Evolutionary conservation across 1,140 invertebrate species (phyloP).

Genomic region (Drosophila cardini): DNA sequence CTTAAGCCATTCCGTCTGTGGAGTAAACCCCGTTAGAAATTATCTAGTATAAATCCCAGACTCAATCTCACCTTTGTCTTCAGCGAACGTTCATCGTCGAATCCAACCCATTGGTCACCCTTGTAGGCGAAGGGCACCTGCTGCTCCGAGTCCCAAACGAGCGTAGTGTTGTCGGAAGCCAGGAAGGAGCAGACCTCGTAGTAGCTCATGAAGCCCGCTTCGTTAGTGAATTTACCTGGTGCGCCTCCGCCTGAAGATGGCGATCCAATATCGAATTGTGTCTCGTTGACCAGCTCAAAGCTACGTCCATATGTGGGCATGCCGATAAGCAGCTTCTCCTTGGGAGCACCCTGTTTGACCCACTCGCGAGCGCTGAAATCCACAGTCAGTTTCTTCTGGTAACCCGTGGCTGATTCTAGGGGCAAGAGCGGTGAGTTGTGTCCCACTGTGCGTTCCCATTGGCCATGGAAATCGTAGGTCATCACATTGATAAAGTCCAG

Average conservation of each 20-base stretch:
- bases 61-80: constrained; percentile 92
- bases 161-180: constrained; percentile 94
- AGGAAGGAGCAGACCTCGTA: constrained; percentile 98
- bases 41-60: neutral
- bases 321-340: constrained; percentile 97
- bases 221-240: constrained; percentile 93
- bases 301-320: constrained; percentile 97
- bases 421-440: constrained; percentile 96
- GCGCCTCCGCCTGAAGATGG: constrained; percentile 93
- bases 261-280: constrained; percentile 96
- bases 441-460: constrained; percentile 96
- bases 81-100: constrained; percentile 96
- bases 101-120: constrained; percentile 97
- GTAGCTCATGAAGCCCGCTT: constrained; percentile 96
- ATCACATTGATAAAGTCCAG: constrained; percentile 97
- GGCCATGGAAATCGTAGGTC: constrained; percentile 97
- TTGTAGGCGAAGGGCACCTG: constrained; percentile 97
- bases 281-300: constrained; percentile 95
- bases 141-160: constrained; percentile 98
- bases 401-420: constrained; percentile 93
- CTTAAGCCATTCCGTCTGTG: constrained; percentile 96
- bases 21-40: neutral
- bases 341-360: constrained; percentile 97
- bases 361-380: constrained; percentile 96
- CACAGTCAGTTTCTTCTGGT: constrained; percentile 96